phyloP scores from a whole-genome alignment of 2,888 invertebrate genomes.

The Cremastinae sp. region DNA sequence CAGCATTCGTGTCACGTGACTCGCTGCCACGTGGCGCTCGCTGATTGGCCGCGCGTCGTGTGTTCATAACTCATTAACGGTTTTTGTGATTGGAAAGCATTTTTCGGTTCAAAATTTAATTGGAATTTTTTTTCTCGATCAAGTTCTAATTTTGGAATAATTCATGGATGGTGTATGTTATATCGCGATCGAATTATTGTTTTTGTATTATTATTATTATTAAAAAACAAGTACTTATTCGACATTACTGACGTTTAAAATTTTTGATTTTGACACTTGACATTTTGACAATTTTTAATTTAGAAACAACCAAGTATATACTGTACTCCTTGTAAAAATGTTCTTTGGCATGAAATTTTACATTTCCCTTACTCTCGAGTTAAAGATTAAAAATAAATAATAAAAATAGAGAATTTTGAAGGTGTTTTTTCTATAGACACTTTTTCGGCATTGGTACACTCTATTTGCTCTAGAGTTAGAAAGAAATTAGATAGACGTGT shows the following conservation, averaged over 20 bases:
- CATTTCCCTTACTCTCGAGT: constrained; percentile 1
- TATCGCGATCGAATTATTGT: too few relatives aligned
- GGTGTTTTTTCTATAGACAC: neutral
- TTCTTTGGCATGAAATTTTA: constrained; percentile 45
- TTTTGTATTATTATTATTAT: too few relatives aligned
- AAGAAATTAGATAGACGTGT: constrained; percentile 71
- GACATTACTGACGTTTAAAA: neutral
- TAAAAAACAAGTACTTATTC: neutral
- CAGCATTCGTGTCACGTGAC: neutral
- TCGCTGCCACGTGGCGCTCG: too few relatives aligned
- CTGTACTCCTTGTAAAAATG: neutral
- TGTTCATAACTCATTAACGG: neutral
- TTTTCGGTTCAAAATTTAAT: neutral
- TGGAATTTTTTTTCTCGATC: too few relatives aligned
- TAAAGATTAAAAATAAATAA: constrained; percentile 1
- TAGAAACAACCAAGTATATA: too few relatives aligned
- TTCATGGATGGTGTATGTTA: too few relatives aligned
- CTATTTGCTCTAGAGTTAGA: constrained; percentile 71
- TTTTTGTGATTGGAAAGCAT: neutral
- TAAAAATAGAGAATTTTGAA: neutral
- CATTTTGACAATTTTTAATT: too few relatives aligned
- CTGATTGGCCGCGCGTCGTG: neutral
- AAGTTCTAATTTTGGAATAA: too few relatives aligned
- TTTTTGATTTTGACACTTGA: too few relatives aligned
- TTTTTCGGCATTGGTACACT: constrained; percentile 30